phyloP scores from a whole-genome alignment of 2,797 vertebrate species.

The Perodicticus potto region DNA sequence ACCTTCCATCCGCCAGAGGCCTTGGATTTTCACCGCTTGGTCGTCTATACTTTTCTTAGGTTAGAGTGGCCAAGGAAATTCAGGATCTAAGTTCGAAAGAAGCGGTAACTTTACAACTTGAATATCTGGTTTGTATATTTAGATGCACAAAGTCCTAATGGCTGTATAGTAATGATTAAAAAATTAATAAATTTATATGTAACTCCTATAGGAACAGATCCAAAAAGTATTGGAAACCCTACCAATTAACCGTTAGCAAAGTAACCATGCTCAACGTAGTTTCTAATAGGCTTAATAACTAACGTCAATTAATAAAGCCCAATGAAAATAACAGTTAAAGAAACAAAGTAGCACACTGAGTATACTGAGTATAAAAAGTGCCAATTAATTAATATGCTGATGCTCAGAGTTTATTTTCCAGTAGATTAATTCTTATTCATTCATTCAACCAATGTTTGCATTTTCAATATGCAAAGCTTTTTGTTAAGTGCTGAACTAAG shows the following conservation, averaged over 20 bases:
- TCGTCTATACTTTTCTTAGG: background rate
- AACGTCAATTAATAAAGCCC: background rate
- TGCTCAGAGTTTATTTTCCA: conserved; percentile 8
- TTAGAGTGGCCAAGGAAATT: background rate
- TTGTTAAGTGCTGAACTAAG: background rate
- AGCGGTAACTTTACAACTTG: background rate
- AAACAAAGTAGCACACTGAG: conserved; percentile 20
- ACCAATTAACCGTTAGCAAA: background rate
- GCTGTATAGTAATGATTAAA: background rate
- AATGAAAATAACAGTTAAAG: conserved; percentile 37
- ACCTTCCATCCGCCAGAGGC: background rate
- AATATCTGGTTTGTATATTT: background rate
- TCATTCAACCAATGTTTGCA: background rate
- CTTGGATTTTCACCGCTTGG: background rate
- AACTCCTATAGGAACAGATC: background rate
- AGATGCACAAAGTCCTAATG: background rate
- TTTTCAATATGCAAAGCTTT: conserved; percentile 35
- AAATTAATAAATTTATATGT: background rate
- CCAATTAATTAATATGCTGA: background rate
- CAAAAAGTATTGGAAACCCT: conserved; percentile 27
- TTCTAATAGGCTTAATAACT: conserved; percentile 3
- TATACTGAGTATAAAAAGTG: conserved; percentile 18
- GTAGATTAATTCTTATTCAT: conserved; percentile 31
- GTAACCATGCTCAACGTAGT: background rate
- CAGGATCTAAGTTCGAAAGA: background rate